These are phyloP conservation scores for Ailurus styani DNA, from an alignment of 2,113 vertebrate species.

Conservation along the genomic window DNA sequence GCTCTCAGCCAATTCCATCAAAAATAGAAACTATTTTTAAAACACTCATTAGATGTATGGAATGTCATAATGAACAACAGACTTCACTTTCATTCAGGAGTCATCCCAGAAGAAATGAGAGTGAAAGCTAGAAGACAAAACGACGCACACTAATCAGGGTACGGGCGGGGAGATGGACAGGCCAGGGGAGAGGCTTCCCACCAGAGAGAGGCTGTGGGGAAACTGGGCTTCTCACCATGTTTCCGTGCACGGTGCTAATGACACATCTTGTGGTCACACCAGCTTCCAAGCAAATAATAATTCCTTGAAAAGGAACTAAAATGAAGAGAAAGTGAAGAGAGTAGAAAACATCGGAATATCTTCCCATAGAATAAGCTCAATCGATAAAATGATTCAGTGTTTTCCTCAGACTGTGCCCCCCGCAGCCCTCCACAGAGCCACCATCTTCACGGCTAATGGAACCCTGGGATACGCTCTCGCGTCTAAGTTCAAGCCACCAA, in stretches of 20 bases:
- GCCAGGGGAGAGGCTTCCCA: neutral
- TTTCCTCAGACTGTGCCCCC: neutral
- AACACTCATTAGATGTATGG: neutral
- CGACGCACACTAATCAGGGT: accelerated
- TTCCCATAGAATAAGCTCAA: neutral
- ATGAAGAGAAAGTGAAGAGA: neutral
- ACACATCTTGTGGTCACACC: neutral
- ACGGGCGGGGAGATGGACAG: accelerated
- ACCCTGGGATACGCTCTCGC: accelerated
- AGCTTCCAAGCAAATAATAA: neutral
- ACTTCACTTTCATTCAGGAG: neutral
- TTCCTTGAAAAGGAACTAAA: neutral
- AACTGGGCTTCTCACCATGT: accelerated
- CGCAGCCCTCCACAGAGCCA: accelerated
- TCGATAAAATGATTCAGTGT: neutral
- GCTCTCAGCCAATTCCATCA: neutral
- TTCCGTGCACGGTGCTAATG: neutral
- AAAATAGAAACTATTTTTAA: neutral
- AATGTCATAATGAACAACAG: neutral
- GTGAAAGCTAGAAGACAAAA: neutral
- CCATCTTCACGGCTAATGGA: neutral
- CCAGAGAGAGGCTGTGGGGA: accelerated
- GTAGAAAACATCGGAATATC: neutral
- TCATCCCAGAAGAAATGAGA: neutral
- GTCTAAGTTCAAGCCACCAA: neutral